A percentile compares a stretch with the other conserved stretches of the same genome.
These are phyloP conservation scores for Peromyscus melanophrys DNA, from an alignment of 2,797 vertebrate genomes.

Conservation along the genomic window DNA sequence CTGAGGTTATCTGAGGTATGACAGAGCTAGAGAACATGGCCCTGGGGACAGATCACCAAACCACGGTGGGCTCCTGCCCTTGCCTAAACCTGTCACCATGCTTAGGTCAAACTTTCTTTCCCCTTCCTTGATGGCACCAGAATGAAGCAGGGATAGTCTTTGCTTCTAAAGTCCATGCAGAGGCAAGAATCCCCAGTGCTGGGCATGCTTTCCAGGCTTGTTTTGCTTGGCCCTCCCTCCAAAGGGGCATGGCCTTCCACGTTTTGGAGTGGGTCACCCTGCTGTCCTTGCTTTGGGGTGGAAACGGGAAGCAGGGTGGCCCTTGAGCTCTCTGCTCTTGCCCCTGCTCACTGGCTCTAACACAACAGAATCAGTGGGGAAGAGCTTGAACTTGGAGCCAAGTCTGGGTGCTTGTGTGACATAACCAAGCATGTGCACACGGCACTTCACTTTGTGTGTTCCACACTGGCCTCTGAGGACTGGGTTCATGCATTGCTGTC, in stretches of 20 bases:
- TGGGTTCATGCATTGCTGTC: constrained; percentile 9
- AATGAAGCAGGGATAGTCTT: background rate
- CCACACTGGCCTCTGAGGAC: background rate
- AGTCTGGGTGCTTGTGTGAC: background rate
- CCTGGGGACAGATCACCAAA: background rate
- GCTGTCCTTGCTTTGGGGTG: background rate
- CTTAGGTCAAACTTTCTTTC: background rate
- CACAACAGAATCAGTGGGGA: background rate
- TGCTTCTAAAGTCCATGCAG: background rate
- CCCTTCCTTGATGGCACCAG: background rate
- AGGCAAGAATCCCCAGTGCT: background rate
- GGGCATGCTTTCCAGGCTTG: constrained; percentile 1
- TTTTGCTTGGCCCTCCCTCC: background rate
- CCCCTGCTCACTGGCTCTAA: background rate
- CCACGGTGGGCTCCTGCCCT: background rate
- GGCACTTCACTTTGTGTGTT: background rate
- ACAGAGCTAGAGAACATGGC: background rate
- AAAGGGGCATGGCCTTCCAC: background rate
- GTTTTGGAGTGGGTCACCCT: background rate
- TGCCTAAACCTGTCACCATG: background rate
- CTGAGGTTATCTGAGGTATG: background rate
- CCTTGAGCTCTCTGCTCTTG: background rate
- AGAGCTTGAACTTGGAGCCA: background rate
- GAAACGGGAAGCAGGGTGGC: background rate
- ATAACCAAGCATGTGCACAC: background rate